Conservation (phyloP, 2,797 vertebrate species). For the Delichon dasypus region DNA sequence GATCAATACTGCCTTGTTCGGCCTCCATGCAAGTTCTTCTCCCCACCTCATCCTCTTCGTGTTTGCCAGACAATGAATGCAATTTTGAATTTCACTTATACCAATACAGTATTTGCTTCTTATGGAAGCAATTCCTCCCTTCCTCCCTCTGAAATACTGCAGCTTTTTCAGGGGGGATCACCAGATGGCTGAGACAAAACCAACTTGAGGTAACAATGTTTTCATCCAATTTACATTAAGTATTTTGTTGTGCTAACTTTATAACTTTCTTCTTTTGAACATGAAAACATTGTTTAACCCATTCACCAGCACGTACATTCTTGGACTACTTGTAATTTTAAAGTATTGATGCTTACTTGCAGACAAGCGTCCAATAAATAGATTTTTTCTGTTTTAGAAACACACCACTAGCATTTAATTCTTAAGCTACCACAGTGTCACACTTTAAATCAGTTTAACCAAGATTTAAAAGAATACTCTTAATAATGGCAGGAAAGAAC, state of each 20-base stretch:
- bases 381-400: conserved; percentile 34
- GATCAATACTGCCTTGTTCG: not conserved
- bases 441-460: not conserved
- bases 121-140: not conserved
- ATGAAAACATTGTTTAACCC: conserved; percentile 40
- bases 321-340: not conserved
- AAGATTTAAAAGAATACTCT: not conserved
- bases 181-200: not conserved
- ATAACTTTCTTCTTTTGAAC: not conserved
- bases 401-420: conserved; percentile 9
- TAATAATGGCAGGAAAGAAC: not conserved
- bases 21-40: not conserved
- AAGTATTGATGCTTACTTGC: not conserved
- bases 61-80: not conserved
- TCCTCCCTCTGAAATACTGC: not conserved
- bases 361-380: not conserved
- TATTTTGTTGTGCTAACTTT: not conserved
- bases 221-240: not conserved
- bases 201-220: not conserved
- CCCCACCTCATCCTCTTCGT: not conserved
- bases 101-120: not conserved
- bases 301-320: conserved; percentile 49
- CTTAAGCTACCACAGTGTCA: not conserved
- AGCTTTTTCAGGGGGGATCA: not conserved
- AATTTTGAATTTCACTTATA: not conserved